Base-by-base conservation (phyloP, 2,113 vertebrate species). In the Melospiza melodia region DNA sequence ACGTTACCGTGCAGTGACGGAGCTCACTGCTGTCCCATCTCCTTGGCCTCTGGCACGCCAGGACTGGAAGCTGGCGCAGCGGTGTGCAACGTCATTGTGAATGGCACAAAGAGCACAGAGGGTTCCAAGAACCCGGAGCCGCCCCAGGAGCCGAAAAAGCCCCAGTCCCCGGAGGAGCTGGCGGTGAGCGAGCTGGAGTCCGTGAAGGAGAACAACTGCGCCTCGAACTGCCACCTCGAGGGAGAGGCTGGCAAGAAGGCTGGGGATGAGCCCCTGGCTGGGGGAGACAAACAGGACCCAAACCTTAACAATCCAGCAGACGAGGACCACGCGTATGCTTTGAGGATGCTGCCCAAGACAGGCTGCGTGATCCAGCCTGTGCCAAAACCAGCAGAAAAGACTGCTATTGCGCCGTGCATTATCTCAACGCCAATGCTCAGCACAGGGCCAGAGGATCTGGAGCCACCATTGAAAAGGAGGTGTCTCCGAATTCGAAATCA, bases 401-500 rank as follows among this genome's bases (percentile, higher is more conserved):
- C 99, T 94, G 98, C 98, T 66, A 98, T 99, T 93, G 98, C 99
- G 20, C 99, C 99, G 19, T 99, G 99, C 97, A 98, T 99, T 98
- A 98, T 98, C 89, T 97, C 99, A 89, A 98, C 99, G n/a, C 98
- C 98, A 98, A 97, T 99, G 89, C 98, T 99, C 94, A 97, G 98
- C 94, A 97, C 98, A 33, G 99, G 99, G 96, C 98, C 99, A 89
- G 98, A 99, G 54, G 99, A 99, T 97, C 98, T 99, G 95, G 99
- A 99, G 98, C 99, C 99, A 58, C 99, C 99, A 20, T 97, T 99
- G 97, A 99, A 99, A 98, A 99, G 99, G 98, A 99, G 99, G 98
- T 99, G 99, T 97, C 99, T 99, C 98, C 99, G 99, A 98, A 99
- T 99, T 98, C 99, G 99, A 99, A 99, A 99, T 99, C 99, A 99